Conservation (phyloP, 2,797 vertebrate genomes). For the Tinamus major region DNA sequence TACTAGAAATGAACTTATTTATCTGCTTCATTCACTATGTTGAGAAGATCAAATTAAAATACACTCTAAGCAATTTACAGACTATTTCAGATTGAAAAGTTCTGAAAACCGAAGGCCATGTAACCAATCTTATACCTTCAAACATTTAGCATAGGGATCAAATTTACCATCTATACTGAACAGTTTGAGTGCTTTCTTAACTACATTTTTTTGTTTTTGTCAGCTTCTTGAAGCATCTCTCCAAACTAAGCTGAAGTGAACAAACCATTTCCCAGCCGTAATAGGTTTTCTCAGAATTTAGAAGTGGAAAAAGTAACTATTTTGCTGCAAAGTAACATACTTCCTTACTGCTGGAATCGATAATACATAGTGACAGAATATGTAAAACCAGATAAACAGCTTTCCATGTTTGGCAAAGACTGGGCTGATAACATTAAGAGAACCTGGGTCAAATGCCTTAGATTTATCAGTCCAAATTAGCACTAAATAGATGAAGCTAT, state of each 20-base stretch:
- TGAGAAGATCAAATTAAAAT: not conserved
- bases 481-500: not conserved
- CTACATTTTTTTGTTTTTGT: not conserved
- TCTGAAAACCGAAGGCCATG: not conserved
- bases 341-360: not conserved
- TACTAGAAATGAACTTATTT: not conserved
- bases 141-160: not conserved
- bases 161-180: not conserved
- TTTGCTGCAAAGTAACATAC: not conserved
- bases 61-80: not conserved
- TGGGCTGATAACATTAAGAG: not conserved
- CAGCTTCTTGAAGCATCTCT: not conserved
- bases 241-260: not conserved
- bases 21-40: not conserved
- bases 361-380: not conserved
- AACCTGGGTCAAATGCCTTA: not conserved
- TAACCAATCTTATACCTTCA: not conserved
- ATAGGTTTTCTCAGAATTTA: not conserved
- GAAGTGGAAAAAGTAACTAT: not conserved
- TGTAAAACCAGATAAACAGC: not conserved
- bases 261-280: not conserved
- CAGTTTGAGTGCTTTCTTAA: not conserved
- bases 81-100: not conserved
- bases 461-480: not conserved
- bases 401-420: not conserved